phyloP scores from a whole-genome alignment of 2,888 invertebrate genomes.

The Teleogryllus oceanicus region DNA sequence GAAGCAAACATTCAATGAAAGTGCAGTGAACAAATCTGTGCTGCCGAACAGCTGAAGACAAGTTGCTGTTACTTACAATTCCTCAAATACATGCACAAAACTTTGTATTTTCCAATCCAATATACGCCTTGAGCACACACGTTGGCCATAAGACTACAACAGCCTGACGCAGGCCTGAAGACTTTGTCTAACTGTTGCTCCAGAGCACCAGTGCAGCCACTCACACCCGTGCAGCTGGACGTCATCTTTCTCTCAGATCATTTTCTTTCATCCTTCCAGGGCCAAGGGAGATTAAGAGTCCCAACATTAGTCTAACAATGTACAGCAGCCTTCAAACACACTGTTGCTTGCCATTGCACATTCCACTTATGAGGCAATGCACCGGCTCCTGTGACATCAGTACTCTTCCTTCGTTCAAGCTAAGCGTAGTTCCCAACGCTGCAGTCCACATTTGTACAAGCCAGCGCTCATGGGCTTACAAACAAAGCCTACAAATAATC shows the following conservation, averaged over 20 bases:
- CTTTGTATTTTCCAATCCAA: background rate
- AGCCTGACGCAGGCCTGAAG: background rate
- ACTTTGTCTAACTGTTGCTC: background rate
- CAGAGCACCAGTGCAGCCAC: constrained; percentile 1
- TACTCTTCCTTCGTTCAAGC: background rate
- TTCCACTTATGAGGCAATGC: background rate
- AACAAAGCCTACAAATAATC: constrained; percentile 27
- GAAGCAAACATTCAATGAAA: background rate
- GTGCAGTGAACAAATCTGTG: constrained; percentile 4
- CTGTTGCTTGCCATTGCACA: constrained; percentile 1
- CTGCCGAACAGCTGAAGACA: constrained; percentile 4
- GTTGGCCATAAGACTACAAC: background rate
- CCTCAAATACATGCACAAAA: background rate
- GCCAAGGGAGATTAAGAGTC: background rate
- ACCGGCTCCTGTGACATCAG: background rate
- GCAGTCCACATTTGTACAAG: constrained; percentile 22
- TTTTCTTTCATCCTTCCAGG: background rate
- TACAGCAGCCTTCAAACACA: background rate
- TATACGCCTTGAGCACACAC: background rate
- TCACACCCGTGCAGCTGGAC: background rate
- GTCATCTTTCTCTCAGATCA: constrained; percentile 18
- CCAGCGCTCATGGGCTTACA: constrained; percentile 21
- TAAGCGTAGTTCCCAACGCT: constrained; percentile 18
- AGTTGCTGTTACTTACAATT: background rate
- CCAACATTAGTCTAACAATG: background rate